Base-by-base conservation (phyloP, 2,888 invertebrate genomes). In the Julus scandinavius region DNA sequence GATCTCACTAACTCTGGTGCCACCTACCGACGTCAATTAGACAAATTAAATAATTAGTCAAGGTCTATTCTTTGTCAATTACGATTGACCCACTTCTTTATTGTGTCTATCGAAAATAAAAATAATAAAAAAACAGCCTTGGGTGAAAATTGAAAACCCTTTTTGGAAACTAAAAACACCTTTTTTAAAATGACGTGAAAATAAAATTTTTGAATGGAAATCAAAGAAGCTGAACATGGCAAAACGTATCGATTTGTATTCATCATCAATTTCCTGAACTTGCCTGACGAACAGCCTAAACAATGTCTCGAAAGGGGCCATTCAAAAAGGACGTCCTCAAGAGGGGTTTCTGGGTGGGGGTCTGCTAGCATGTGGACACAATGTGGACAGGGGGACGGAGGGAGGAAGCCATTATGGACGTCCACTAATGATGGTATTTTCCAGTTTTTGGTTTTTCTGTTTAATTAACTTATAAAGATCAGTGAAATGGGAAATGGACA, bases 11-110 rank as follows among this genome's bases (percentile, higher is more conserved):
- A 29, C 29, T 29, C 72, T 72, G 72, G 72, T 29, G 72, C 29
- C 72, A 72, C 72, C 72, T 72, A 72, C 72, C 29, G 20, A 29
- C n/a, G 29, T 7, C 72, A 20, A 72, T 72, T 72, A 72, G 20
- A 20, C 7, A 72, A 72, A 72, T 72, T 29, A 29, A 72, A 72
- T 72, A 72, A 72, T 72, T 72, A 72, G 72, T 72, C 29, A 72
- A 29, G 72, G 72, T 72, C 20, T 72, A 72, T 72, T 72, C 72
- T 29, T 29, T 29, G 72, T 29, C 20, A 72, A 72, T 72, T 72
- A 72, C 72, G 72, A 72, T 29, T 72, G 72, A 72, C 72, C 72
- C 11, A 72, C 72, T 72, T 72, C 29, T 20, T 9, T 29, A 9
- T 29, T 72, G 29, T 9, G 11, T 6, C 72, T 72, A 72, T 72